These are phyloP conservation scores for Hylyphantes graminicola DNA, from an alignment of 1,140 invertebrate genomes.

Conservation along the genomic window DNA sequence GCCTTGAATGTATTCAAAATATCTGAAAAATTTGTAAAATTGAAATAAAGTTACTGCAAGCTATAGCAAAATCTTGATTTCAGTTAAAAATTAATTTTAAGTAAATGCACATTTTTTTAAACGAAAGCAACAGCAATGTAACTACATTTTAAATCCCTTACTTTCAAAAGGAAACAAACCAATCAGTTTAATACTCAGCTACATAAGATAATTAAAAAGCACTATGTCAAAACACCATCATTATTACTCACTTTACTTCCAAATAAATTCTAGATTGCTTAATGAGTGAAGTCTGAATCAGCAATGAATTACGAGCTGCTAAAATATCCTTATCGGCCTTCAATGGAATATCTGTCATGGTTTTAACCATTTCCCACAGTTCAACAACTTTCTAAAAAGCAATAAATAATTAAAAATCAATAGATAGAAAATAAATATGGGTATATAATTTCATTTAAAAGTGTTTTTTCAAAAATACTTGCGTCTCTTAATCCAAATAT, in stretches of 20 bases:
- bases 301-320: slow-evolving; percentile 75
- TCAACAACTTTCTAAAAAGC: slow-evolving; percentile 72
- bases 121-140: neutral
- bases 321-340: slow-evolving; percentile 77
- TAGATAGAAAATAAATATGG: too few species aligned
- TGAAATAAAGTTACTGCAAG: too few species aligned
- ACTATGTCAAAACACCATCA: neutral
- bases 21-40: slow-evolving; percentile 69
- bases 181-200: neutral
- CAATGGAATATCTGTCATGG: slow-evolving; percentile 82
- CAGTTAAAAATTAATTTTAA: neutral
- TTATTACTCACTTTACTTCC: slow-evolving; percentile 76
- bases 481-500: neutral
- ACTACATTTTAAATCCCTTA: neutral
- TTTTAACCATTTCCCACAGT: slow-evolving; percentile 88
- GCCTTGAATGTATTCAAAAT: slow-evolving; percentile 86
- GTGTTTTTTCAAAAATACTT: neutral
- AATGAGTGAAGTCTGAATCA: slow-evolving; percentile 79
- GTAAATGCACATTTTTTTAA: neutral
- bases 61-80: too few species aligned
- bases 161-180: neutral
- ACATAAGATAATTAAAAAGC: neutral
- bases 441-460: neutral
- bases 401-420: neutral
- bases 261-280: slow-evolving; percentile 84